A percentile compares a stretch with the other conserved stretches of the same genome.
Evolutionary conservation across 2,113 vertebrate species (phyloP).

Genomic region (Zapornia atra): DNA sequence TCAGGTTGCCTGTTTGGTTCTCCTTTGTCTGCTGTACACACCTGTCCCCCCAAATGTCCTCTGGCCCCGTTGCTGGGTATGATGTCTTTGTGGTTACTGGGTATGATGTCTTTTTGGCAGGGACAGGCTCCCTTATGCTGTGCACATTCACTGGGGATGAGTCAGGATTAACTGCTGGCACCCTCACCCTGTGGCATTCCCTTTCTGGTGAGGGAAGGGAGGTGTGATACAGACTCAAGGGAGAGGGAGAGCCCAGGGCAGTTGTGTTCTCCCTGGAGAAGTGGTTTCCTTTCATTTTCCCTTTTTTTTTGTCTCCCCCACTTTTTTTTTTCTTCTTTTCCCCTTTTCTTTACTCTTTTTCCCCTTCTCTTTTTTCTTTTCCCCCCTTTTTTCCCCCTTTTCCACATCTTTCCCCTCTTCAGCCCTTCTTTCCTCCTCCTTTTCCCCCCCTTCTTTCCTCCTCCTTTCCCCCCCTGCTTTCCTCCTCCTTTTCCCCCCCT

Average conservation of each 20-base stretch:
- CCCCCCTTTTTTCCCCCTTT: background rate
- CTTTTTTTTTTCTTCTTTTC: too few species aligned
- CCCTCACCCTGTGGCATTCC: background rate
- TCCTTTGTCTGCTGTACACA: background rate
- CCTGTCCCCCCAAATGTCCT: background rate
- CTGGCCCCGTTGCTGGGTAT: background rate
- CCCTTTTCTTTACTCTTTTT: background rate
- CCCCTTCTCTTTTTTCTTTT: too few species aligned
- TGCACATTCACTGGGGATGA: background rate
- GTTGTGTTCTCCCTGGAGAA: background rate
- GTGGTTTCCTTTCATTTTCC: background rate
- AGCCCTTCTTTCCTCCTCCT: too few species aligned
- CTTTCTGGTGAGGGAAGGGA: background rate
- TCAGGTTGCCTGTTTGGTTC: background rate
- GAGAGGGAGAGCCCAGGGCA: background rate
- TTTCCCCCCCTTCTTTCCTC: background rate
- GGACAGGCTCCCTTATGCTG: background rate
- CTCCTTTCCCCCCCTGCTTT: background rate
- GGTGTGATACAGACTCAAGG: background rate
- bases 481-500: background rate
- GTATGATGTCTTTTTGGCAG: conserved; percentile 10
- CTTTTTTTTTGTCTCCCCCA: too few species aligned
- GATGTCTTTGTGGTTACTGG: background rate
- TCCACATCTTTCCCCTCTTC: too few species aligned
- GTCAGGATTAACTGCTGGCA: conserved; percentile 10